Percentiles rank a stretch among this genome's conserved stretches.
Conservation (phyloP, 2,113 vertebrate species). For the human (Homo sapiens) region DNA sequence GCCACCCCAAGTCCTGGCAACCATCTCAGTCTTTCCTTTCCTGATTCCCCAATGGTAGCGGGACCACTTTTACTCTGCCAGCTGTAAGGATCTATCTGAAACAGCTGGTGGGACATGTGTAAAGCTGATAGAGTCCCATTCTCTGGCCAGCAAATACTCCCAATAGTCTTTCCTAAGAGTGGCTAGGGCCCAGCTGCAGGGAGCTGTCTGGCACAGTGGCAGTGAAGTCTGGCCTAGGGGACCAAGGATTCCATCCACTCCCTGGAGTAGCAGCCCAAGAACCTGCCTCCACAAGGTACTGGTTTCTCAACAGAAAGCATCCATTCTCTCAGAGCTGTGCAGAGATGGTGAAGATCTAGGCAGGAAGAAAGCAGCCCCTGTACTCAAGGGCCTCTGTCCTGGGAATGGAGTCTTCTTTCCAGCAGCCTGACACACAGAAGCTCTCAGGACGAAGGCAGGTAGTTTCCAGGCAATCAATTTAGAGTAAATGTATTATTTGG, state of each 20-base stretch:
- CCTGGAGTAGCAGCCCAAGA: neutral
- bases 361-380: slow-evolving; percentile 50
- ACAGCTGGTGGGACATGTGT: neutral
- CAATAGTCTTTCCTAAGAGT: slow-evolving; percentile 43
- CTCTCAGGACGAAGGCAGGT: slow-evolving; percentile 64
- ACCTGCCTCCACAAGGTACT: slow-evolving; percentile 48
- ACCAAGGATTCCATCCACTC: slow-evolving; percentile 6
- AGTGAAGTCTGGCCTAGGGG: neutral
- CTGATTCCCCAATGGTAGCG: slow-evolving; percentile 41
- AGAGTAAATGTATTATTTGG: slow-evolving; percentile 77
- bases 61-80: neutral
- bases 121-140: slow-evolving; percentile 43
- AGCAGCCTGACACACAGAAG: slow-evolving; percentile 46
- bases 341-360: slow-evolving; percentile 49
- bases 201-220: slow-evolving; percentile 36
- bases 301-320: slow-evolving; percentile 62
- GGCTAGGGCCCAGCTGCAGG: slow-evolving; percentile 21
- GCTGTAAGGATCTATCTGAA: slow-evolving; percentile 38
- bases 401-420: slow-evolving; percentile 43
- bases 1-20: neutral
- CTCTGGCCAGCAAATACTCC: slow-evolving; percentile 25
- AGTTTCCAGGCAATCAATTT: slow-evolving; percentile 69
- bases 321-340: slow-evolving; percentile 42
- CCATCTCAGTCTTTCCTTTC: slow-evolving; percentile 41
- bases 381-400: slow-evolving; percentile 49